phyloP scores from a whole-genome alignment of 2,888 invertebrate species.

The Drosophila birchii region DNA sequence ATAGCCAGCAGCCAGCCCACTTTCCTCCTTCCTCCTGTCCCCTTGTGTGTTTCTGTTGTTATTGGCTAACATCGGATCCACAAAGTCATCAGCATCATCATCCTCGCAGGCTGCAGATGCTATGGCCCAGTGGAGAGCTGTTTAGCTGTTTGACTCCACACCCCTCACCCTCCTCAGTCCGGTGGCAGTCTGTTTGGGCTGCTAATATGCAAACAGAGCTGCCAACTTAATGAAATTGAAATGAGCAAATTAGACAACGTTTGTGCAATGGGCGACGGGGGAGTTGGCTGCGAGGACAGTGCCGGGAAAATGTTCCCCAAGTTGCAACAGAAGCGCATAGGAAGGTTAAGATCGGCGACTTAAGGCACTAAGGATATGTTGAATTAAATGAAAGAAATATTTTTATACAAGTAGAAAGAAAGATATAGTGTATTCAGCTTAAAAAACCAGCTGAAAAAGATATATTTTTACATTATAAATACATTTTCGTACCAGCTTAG shows the following conservation, averaged over 20 bases:
- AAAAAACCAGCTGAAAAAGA: too few species aligned
- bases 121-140: conserved; percentile 68
- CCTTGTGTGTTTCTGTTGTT: conserved; percentile 58
- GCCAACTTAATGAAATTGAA: conserved; percentile 79
- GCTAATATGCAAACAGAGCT: conserved; percentile 77
- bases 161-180: conserved; percentile 55
- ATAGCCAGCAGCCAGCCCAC: conserved; percentile 71
- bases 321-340: conserved; percentile 10
- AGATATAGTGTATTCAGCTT: not conserved
- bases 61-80: conserved; percentile 61
- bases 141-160: conserved; percentile 63
- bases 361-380: not conserved
- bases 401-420: too few species aligned
- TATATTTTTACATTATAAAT: too few species aligned
- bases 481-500: too few species aligned
- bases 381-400: not conserved
- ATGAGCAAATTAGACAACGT: conserved; percentile 72
- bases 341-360: conserved; percentile 2
- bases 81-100: conserved; percentile 55
- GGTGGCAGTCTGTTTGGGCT: conserved; percentile 68
- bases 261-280: conserved; percentile 44
- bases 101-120: conserved; percentile 33
- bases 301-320: conserved; percentile 11
- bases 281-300: conserved; percentile 15
- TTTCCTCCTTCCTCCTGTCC: conserved; percentile 48